phyloP scores from a whole-genome alignment of 2,113 vertebrate genomes.

The Romanogobio albipinnatus region DNA sequence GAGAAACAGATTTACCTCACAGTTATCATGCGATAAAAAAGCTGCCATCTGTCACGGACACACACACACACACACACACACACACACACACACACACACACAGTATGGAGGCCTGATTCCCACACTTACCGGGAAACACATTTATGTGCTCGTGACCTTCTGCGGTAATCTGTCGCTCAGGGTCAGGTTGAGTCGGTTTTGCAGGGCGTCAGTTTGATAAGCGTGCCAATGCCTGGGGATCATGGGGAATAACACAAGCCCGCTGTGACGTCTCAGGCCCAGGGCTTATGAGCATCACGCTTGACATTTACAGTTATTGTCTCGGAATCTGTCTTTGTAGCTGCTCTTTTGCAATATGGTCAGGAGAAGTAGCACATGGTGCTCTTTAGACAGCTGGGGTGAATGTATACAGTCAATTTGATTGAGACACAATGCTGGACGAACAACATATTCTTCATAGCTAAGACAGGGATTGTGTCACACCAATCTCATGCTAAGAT shows the following conservation, averaged over 20 bases:
- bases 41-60: no score
- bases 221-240: background rate
- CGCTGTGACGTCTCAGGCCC: background rate
- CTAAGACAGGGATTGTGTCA: no score
- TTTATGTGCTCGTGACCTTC: conserved; percentile 51
- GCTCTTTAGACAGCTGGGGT: background rate
- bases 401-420: background rate
- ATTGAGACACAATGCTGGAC: background rate
- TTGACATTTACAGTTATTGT: conserved; percentile 50
- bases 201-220: conserved; percentile 38
- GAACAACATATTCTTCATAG: background rate
- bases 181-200: conserved; percentile 10
- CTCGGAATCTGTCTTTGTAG: background rate
- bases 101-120: background rate
- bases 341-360: background rate
- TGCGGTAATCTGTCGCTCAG: conserved; percentile 31
- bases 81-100: conserved; percentile 11
- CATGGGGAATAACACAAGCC: conserved; percentile 5
- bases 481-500: no score
- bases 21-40: no score
- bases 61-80: conserved; percentile 5
- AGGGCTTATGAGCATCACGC: conserved; percentile 21
- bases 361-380: background rate
- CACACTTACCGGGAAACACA: conserved; percentile 10
- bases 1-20: no score